Evolutionary conservation across 2,888 invertebrate genomes (phyloP), one percentile per base, ranked within the genome.

Genomic region (Copidosoma aretas): DNA sequence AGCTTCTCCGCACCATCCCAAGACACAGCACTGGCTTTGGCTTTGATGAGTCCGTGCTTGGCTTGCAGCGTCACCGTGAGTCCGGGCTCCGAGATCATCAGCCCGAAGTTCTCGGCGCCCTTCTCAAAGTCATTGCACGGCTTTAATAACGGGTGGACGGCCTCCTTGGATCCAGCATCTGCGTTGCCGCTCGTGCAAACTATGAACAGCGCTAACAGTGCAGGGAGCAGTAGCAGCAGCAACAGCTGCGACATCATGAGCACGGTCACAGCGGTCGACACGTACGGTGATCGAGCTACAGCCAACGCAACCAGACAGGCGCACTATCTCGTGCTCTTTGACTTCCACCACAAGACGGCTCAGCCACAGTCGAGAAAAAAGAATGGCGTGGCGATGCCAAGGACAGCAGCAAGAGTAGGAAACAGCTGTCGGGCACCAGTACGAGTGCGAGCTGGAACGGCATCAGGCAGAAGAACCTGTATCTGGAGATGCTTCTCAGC

Each of bases 191-290:
- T 88, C 66, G 90, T 93, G 12, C 90, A 91, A 75, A 90, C 91
- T 17, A 90, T 93, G 88, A 93, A 93, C 80, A 91, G 91, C 79
- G 90, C 92, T 68, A 91, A 91, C 78, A 89, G 90, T 82, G 91
- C 82, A 52, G 77, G 82, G 62, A 83, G 82, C 76, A 82, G 84
- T 73, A 83, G 82, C 76, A 81, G 82, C n/a, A n/a, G n/a, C n/a
- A n/a, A n/a, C 72, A 79, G 76, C 51, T 79, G 86, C 66, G 85
- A 86, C 74, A 86, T 86, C 72, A 86, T 86, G 83, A 85, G 86
- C 68, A 84, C 85, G 46, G 82, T 79, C 22, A 67, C 69, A 1
- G 43, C 22, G 10, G 63, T 15, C 19, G 57, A 54, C 3, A 22
- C 74, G 72, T 80, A 75, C 43, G 3, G 32, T 32, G 43, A 17